Evolutionary conservation across 2,113 vertebrate genomes (phyloP), one percentile per base, ranked within the genome.

Genomic region (Notothenia rossii): DNA sequence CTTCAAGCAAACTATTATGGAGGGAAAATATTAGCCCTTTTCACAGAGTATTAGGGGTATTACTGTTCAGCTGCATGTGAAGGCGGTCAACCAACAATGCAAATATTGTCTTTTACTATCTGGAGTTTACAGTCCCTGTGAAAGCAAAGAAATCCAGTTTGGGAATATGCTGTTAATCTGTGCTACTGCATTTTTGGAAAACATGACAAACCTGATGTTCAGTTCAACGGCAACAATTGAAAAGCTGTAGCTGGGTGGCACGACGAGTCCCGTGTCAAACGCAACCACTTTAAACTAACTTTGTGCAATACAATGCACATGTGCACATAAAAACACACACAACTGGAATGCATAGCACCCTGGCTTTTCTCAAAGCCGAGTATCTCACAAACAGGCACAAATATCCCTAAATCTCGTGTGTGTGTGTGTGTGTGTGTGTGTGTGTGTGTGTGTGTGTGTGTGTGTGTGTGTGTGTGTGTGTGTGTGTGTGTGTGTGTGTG

Each of bases 61-160:
- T 59, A 66, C 64, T 40, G 54, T 43, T 60, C 9, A 61, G 62
- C 65, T 50, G 56, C 73, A 77, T 72, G 77, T 70, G 77, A 85
- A 80, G 49, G 59, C 12, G 43, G 82, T 87, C 79, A 80, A 20
- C 62, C 67, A 62, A 59, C 74, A 82, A 51, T 59, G 61, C 46
- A 86, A 86, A 86, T 73, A 87, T 72, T 87, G 61, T 60, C 60
- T 73, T 79, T 82, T 36, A 74, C 49, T 77, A 49, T 71, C 59
- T 55, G 60, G 69, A 74, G 55, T 48, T 71, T 90, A 75, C 51
- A 64, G 10, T 55, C 20, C 10, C 72, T 55, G 50, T 67, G 13
- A 84, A 82, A 70, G 29, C 25, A 74, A 75, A 51, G 1, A 1
- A 3, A 66, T 72, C 62, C 59, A 67, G 22, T 56, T 79, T 43